Percentiles rank a stretch among this genome's conserved stretches.
These are phyloP conservation scores for Leptopilina drosophilae DNA, from an alignment of 2,888 invertebrate species.

Conservation along the genomic window DNA sequence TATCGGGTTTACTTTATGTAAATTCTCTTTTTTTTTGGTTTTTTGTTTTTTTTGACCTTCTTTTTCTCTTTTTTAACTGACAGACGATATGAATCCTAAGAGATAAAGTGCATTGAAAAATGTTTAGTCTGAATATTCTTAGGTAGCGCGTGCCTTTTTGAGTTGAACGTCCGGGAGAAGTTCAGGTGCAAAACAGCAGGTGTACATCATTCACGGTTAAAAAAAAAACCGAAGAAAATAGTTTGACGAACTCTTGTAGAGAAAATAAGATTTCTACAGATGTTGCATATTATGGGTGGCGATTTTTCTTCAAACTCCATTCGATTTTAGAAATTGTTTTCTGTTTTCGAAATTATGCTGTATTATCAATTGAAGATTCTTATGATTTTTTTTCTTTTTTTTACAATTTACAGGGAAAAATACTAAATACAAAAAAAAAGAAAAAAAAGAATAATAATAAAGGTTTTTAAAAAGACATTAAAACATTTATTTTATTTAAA, in stretches of 20 bases:
- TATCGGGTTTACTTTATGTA: slow-evolving; percentile 27
- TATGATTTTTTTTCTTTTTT: no score
- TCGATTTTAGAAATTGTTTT: no score
- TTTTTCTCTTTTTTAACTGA: neutral
- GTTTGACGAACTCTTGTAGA: neutral
- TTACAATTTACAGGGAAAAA: no score
- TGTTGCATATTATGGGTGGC: no score
- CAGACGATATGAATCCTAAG: slow-evolving; percentile 26
- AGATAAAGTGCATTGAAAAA: slow-evolving; percentile 28
- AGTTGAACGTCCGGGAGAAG: slow-evolving; percentile 59
- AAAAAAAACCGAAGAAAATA: neutral
- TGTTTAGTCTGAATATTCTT: slow-evolving; percentile 29
- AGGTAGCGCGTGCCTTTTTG: slow-evolving; percentile 47
- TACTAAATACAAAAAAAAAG: no score
- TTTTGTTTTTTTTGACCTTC: no score
- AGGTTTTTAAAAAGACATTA: no score
- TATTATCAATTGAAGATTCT: no score
- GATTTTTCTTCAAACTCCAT: no score
- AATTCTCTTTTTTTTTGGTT: neutral
- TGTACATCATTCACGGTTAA: slow-evolving; percentile 42
- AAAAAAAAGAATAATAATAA: no score
- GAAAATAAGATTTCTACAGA: neutral
- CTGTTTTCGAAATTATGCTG: no score
- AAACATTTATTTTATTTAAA: no score
- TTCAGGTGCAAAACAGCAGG: slow-evolving; percentile 57